Evolutionary conservation across 2,888 invertebrate genomes (phyloP).

Genomic region (Monoplex corrugatus): DNA sequence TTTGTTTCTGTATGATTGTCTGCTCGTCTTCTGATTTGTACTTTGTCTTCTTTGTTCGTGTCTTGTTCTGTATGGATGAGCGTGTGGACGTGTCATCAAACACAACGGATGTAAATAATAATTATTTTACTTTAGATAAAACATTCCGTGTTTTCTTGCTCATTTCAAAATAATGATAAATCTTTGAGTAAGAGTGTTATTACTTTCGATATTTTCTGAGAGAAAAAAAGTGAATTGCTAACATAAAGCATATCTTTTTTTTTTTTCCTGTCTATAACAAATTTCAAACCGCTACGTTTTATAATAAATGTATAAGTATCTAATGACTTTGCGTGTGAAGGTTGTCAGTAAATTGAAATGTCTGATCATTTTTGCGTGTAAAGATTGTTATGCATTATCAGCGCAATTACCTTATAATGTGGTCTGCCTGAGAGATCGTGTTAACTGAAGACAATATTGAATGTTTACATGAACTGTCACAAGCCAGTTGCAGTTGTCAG

Average conservation of each 20-base stretch:
- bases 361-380: background rate
- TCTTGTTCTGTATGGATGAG: background rate
- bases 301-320: background rate
- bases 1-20: slow-evolving; percentile 10
- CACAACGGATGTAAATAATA: no score
- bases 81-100: background rate
- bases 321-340: background rate
- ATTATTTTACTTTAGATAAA: no score
- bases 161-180: no score
- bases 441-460: background rate
- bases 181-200: no score
- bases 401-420: slow-evolving; percentile 31
- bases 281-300: background rate
- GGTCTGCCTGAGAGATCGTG: background rate
- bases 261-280: background rate
- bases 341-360: background rate
- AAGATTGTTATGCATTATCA: background rate
- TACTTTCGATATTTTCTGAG: no score
- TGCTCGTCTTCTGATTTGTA: background rate
- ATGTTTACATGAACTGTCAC: background rate
- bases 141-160: no score
- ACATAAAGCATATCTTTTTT: background rate
- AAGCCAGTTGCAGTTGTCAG: no score
- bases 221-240: no score
- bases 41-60: background rate